Evolutionary conservation across 2,797 vertebrate genomes (phyloP).

Genomic region (Streptopelia turtur): DNA sequence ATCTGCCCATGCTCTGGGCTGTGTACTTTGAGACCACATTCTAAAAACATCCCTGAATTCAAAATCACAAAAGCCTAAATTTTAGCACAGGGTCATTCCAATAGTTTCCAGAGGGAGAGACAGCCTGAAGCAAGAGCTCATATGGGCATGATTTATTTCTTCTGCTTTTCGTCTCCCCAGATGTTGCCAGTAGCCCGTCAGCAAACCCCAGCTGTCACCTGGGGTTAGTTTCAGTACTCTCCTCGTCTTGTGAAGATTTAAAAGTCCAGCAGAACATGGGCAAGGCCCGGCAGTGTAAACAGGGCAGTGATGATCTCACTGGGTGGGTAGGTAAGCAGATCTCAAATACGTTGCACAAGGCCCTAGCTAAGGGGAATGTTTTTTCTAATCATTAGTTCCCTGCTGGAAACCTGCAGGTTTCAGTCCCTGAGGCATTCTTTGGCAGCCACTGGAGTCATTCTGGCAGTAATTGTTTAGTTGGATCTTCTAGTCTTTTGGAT

Average conservation of each 20-base stretch:
- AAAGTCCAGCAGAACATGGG: neutral
- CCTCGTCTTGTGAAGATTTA: neutral
- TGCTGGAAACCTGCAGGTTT: conserved; percentile 52
- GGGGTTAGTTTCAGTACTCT: neutral
- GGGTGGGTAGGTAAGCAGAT: conserved; percentile 36
- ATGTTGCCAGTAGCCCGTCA: conserved; percentile 4
- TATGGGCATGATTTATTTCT: conserved; percentile 14
- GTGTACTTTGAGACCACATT: neutral
- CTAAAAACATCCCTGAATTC: neutral
- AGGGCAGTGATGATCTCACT: conserved; percentile 17
- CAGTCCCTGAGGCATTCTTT: conserved; percentile 32
- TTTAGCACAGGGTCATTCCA: neutral
- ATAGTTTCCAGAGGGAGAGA: neutral
- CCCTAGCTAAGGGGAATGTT: conserved; percentile 38
- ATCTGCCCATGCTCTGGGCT: neutral
- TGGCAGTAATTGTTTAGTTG: conserved; percentile 34
- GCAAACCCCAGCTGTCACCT: neutral
- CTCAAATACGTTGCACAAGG: conserved; percentile 35
- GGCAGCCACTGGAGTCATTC: conserved; percentile 35
- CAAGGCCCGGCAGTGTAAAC: neutral
- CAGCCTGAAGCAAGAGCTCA: conserved; percentile 9
- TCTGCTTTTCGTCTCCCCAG: neutral
- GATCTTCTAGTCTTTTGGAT: conserved; percentile 24
- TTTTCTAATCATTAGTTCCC: conserved; percentile 59
- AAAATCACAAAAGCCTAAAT: neutral